phyloP scores from a whole-genome alignment of 2,797 vertebrate genomes.

The Dicrostonyx torquatus region DNA sequence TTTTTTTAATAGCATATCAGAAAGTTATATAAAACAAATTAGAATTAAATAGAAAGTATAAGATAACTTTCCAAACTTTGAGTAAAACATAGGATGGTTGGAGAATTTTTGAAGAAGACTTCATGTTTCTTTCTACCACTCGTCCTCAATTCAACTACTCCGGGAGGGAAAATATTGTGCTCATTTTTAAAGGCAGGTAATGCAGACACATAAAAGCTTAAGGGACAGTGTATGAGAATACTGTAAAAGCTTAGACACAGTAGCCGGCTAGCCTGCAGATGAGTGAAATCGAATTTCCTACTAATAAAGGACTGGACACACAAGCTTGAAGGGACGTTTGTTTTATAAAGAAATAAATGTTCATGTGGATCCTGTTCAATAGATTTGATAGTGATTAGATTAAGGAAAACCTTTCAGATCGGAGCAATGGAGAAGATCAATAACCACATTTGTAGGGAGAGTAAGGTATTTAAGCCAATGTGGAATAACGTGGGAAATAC shows the following conservation, averaged over 20 bases:
- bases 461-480: neutral
- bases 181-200: conserved; percentile 2
- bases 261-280: neutral
- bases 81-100: neutral
- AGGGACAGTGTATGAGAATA: neutral
- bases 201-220: neutral
- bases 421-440: conserved; percentile 7
- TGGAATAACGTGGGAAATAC: neutral
- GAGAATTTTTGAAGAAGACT: neutral
- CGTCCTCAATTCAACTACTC: neutral
- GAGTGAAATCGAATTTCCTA: neutral
- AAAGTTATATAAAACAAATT: conserved; percentile 15
- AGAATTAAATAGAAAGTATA: conserved; percentile 11
- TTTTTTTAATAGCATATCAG: neutral
- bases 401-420: neutral
- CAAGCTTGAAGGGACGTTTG: neutral
- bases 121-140: neutral
- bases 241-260: neutral
- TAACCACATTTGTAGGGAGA: neutral
- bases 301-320: neutral
- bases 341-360: conserved; percentile 26
- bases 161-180: neutral
- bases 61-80: neutral
- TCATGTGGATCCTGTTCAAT: neutral
- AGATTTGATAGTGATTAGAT: neutral